Percentiles rank a stretch among this genome's conserved stretches.
phyloP scores from a whole-genome alignment of 2,888 invertebrate species.

The Sarcophaga caerulescens region DNA sequence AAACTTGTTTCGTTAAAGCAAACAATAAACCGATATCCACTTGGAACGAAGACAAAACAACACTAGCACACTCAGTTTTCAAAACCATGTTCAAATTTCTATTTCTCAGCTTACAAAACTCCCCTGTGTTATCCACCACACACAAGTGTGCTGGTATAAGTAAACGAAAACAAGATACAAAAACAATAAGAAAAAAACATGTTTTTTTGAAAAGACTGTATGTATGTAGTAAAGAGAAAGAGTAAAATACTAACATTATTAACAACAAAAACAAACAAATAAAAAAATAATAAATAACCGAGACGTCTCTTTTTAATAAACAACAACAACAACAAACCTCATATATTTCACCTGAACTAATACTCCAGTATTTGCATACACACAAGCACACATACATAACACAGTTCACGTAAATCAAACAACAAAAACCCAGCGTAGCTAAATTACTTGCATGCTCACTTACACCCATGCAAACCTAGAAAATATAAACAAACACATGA shows the following conservation, averaged over 20 bases:
- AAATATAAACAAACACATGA: slow-evolving; percentile 21
- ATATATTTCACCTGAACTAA: slow-evolving; percentile 70
- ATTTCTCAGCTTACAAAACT: slow-evolving; percentile 50
- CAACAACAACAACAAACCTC: slow-evolving; percentile 37
- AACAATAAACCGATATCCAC: slow-evolving; percentile 39
- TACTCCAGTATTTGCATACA: slow-evolving; percentile 18
- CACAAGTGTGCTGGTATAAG: slow-evolving; percentile 51
- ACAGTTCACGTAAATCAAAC: slow-evolving; percentile 24
- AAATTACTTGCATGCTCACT: not conserved
- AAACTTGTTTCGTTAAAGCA: slow-evolving; percentile 74
- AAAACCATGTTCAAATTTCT: slow-evolving; percentile 12
- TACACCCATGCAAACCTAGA: not conserved
- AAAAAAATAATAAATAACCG: slow-evolving; percentile 34
- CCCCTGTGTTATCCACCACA: not conserved
- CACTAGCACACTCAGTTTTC: slow-evolving; percentile 35
- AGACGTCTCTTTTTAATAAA: slow-evolving; percentile 37
- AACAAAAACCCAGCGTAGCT: slow-evolving; percentile 33
- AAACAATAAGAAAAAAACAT: slow-evolving; percentile 46
- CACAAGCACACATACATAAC: not conserved
- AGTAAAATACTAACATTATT: not conserved
- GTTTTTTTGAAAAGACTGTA: slow-evolving; percentile 35
- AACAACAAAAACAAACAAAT: slow-evolving; percentile 2
- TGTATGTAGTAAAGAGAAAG: not conserved
- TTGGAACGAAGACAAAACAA: slow-evolving; percentile 41
- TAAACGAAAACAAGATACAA: slow-evolving; percentile 18